A percentile compares a stretch with the other conserved stretches of the same genome.
phyloP scores from a whole-genome alignment of 2,888 invertebrate species.

The Aproaerema taeniolella region DNA sequence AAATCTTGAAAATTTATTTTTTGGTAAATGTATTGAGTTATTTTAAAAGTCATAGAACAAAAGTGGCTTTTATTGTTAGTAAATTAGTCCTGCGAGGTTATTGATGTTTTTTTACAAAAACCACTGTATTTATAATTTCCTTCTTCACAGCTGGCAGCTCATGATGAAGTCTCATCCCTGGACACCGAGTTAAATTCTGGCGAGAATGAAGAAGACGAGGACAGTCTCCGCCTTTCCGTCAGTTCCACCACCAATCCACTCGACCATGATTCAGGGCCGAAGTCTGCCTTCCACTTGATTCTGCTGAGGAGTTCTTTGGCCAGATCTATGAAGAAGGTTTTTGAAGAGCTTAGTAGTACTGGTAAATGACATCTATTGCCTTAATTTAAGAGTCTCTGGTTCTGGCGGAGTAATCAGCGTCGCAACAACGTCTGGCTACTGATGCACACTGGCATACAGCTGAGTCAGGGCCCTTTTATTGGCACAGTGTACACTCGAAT shows the following conservation, averaged over 20 bases:
- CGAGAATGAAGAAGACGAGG: constrained; percentile 63
- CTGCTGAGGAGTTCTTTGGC: constrained; percentile 90
- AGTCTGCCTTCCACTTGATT: constrained; percentile 87
- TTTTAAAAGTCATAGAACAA: no score
- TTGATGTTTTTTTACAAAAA: no score
- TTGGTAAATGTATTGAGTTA: no score
- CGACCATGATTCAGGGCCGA: constrained; percentile 44
- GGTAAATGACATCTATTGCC: constrained; percentile 60
- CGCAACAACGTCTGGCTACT: no score
- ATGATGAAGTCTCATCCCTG: constrained; percentile 77
- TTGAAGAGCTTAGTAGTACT: constrained; percentile 84
- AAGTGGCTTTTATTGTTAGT: no score
- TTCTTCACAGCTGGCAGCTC: constrained; percentile 71
- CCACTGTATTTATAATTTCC: no score
- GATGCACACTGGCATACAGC: no score
- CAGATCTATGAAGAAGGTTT: constrained; percentile 88
- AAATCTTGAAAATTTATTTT: no score
- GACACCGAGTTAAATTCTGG: constrained; percentile 59
- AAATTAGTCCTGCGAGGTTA: no score
- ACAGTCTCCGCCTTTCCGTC: constrained; percentile 53
- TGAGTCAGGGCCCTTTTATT: no score
- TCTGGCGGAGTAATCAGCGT: not conserved
- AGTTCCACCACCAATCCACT: constrained; percentile 49
- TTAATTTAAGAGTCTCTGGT: not conserved
- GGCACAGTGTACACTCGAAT: no score